Base-by-base conservation (phyloP, 2,888 invertebrate genomes). In the Mesorhabditis spiculigera region DNA sequence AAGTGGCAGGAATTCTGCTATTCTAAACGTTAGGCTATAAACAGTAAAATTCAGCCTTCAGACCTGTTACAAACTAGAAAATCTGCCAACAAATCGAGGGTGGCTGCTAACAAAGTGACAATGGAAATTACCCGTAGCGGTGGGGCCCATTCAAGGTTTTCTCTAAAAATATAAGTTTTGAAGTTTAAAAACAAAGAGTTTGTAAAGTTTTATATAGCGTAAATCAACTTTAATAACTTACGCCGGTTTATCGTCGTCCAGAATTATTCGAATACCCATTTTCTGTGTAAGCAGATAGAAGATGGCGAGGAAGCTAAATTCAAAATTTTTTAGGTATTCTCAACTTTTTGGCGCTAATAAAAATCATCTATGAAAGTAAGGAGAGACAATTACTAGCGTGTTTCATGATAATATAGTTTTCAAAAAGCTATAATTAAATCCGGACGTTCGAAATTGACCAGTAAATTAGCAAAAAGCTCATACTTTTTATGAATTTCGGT, bases 1-100 rank as follows among this genome's bases (percentile, higher is more conserved):
- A n/a, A n/a, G n/a, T 8, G 73, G 73, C 16, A 84, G 76, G 63
- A 75, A 84, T 63, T 84, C 83, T 16, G 82, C 79, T 61, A 84
- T 77, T 70, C 81, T 80, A 69, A 41, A 77, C 72, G 4, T 65
- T 50, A 16, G 41, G 5, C 42, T 65, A 64, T 65, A 65, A 13
- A 63, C 67, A 43, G 44, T 43, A 67, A 63, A 66, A 63, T 64
- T 41, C 41, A 65, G 44, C 43, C 8, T 63, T 50, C 5, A 61
- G 50, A 80, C 75, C 82, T 75, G 68, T 74, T 77, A 69, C 85
- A 86, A 6, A 85, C 77, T 5, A 86, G 73, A 65, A 86, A 76
- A 73, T 86, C 86, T 4, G 86, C 86, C 69, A 86, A 73, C 50
- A 86, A 71, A 73, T 86, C 86, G 43, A 86, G 73, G 5, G 85